These are phyloP conservation scores for Forpus xanthops DNA, from an alignment of 2,797 vertebrate genomes.

Conservation along the genomic window DNA sequence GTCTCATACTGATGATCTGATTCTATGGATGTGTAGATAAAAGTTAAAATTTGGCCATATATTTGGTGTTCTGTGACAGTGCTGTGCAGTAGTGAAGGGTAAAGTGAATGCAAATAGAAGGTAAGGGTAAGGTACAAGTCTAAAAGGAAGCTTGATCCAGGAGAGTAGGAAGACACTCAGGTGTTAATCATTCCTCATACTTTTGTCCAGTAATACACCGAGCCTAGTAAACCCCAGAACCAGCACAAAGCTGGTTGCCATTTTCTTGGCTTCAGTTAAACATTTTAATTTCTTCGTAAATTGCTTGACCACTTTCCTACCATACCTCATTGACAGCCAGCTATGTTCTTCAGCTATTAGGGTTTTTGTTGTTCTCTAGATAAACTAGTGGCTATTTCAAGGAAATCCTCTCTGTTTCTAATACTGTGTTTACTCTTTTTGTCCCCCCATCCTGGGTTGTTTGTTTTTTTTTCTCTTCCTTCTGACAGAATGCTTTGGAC, in stretches of 20 bases:
- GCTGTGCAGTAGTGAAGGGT: not conserved
- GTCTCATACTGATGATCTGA: not conserved
- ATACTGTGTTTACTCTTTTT: fast-evolving
- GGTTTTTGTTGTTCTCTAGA: not conserved
- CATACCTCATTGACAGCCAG: too few relatives aligned
- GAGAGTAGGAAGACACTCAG: not conserved
- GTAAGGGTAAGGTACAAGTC: not conserved
- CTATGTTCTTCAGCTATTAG: fast-evolving
- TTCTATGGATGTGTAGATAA: not conserved
- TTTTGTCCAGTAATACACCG: not conserved
- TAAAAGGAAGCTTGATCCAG: not conserved
- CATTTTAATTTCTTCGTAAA: not conserved
- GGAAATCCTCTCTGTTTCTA: not conserved
- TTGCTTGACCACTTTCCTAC: not conserved
- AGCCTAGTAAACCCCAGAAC: not conserved
- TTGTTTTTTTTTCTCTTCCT: not conserved
- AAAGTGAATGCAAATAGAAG: not conserved
- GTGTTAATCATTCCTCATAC: not conserved
- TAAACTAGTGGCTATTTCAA: not conserved
- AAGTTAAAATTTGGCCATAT: not conserved
- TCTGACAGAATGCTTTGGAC: slow-evolving; percentile 90
- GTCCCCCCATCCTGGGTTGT: not conserved
- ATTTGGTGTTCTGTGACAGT: not conserved
- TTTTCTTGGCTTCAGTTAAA: not conserved
- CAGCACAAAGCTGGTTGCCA: not conserved